Percentiles rank a stretch among this genome's conserved stretches.
These are phyloP conservation scores for Mayetiola destructor DNA, from an alignment of 2,888 invertebrate species.

Conservation along the genomic window DNA sequence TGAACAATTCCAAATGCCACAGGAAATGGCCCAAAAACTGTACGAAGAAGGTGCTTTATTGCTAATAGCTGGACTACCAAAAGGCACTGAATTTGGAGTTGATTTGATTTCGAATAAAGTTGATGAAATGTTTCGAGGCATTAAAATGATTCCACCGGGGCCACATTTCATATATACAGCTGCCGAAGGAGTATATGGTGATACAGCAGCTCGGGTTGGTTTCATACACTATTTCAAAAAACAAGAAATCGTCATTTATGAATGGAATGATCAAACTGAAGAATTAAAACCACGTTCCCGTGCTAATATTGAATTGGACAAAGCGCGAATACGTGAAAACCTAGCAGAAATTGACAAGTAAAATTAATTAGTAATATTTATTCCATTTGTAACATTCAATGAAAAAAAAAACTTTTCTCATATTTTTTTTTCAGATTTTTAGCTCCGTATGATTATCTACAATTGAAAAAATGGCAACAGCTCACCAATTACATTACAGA, in stretches of 20 bases:
- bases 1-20: constrained; percentile 43
- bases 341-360: constrained; percentile 27
- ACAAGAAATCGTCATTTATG: constrained; percentile 70
- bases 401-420: not conserved
- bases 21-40: constrained; percentile 56
- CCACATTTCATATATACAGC: constrained; percentile 87
- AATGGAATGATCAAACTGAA: constrained; percentile 71
- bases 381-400: not conserved
- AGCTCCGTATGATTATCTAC: constrained; percentile 84
- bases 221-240: constrained; percentile 74
- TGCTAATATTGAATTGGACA: constrained; percentile 34
- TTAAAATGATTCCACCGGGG: constrained; percentile 98
- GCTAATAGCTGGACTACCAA: constrained; percentile 72
- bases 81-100: constrained; percentile 91
- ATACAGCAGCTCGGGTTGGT: constrained; percentile 60
- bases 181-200: constrained; percentile 46
- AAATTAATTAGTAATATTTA: not conserved
- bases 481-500: constrained; percentile 47
- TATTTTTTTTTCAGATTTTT: constrained; percentile 39
- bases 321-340: constrained; percentile 28
- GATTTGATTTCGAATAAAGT: constrained; percentile 83
- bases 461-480: constrained; percentile 69
- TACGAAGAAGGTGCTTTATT: constrained; percentile 70
- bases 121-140: constrained; percentile 76
- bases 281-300: constrained; percentile 41